Conservation (phyloP, 2,888 invertebrate species). For the Melinaea menophilus region DNA sequence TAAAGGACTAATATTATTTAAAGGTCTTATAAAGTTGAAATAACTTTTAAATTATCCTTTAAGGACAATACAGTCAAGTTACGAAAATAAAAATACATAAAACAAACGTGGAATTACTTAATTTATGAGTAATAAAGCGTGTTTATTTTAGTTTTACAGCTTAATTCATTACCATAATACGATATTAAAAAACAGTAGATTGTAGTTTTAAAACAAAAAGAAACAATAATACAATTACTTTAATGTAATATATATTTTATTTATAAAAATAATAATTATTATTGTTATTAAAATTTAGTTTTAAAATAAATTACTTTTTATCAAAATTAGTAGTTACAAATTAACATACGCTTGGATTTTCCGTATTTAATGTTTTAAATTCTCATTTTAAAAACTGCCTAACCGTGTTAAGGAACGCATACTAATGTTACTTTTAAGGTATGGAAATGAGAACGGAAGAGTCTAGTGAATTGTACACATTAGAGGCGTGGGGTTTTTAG, state of each 20-base stretch:
- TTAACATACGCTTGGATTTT: background rate
- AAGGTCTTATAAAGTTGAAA: too few species aligned
- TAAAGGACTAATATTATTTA: too few species aligned
- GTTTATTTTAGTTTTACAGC: conserved; percentile 22
- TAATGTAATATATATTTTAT: background rate
- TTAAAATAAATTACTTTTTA: too few species aligned
- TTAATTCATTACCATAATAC: conserved; percentile 19
- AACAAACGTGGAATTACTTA: conserved; percentile 6
- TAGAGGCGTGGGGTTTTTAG: background rate
- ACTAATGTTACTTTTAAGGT: conserved; percentile 18
- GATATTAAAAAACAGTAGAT: conserved; percentile 10
- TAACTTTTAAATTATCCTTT: too few species aligned
- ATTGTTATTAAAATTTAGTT: too few species aligned
- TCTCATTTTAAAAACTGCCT: background rate
- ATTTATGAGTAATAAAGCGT: conserved; percentile 20
- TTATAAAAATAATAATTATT: too few species aligned
- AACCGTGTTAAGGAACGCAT: conserved; percentile 15
- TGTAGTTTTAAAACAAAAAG: conserved; percentile 4
- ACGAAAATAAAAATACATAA: too few species aligned
- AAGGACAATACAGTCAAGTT: too few species aligned
- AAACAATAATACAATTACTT: background rate
- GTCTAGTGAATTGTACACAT: conserved; percentile 8
- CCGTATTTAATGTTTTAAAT: background rate
- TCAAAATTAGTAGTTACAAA: background rate
- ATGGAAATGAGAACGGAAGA: conserved; percentile 15